A percentile compares a stretch with the other conserved stretches of the same genome.
These are phyloP conservation scores for Sitta europaea DNA, from an alignment of 2,113 vertebrate species.

Conservation along the genomic window DNA sequence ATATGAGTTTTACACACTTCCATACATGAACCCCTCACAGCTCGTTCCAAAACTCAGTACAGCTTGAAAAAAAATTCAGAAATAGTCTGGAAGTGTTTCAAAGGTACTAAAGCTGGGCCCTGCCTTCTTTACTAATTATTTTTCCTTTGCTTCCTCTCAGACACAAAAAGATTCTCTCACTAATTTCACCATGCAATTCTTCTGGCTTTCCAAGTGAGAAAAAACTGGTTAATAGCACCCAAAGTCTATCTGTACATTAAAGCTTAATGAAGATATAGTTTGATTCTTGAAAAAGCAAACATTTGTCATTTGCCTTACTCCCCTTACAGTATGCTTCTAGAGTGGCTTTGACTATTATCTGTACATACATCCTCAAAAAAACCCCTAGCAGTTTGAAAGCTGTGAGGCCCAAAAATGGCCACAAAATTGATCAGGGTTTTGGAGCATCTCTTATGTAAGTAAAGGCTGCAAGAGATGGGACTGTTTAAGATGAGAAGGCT, in stretches of 20 bases:
- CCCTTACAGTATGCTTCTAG: accelerated
- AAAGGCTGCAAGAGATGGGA: neutral
- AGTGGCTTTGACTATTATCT: neutral
- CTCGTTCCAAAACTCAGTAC: neutral
- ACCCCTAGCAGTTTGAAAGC: neutral
- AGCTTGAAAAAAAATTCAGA: neutral
- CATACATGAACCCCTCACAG: neutral
- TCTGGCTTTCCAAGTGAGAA: neutral
- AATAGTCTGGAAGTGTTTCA: neutral
- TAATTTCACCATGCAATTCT: neutral
- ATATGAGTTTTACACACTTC: neutral
- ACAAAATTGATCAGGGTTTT: neutral
- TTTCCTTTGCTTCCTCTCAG: neutral
- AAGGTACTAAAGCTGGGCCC: neutral
- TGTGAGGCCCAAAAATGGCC: neutral
- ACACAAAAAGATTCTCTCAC: neutral
- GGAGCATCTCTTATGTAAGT: neutral
- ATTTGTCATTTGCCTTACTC: neutral
- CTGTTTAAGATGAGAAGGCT: neutral
- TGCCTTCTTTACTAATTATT: neutral
- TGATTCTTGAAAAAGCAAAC: neutral
- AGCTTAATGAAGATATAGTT: neutral
- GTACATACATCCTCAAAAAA: neutral
- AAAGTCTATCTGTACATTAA: neutral
- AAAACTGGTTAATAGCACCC: neutral